Base-by-base conservation (phyloP, 2,888 invertebrate species). In the Dorcus parallelipipedus region DNA sequence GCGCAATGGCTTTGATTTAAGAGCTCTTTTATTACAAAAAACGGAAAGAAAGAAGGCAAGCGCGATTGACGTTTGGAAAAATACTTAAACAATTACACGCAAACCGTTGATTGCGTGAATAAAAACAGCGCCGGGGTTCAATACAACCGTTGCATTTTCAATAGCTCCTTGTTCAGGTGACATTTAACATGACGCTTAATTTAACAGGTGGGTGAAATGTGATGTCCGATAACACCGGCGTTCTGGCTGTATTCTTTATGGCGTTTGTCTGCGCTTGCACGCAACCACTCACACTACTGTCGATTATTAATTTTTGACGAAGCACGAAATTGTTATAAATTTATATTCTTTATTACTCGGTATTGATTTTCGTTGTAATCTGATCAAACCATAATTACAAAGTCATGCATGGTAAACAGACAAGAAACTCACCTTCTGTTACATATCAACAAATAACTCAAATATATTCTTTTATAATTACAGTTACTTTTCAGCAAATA, bases 131-230 rank as follows among this genome's bases (percentile, higher is more conserved):
- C 3, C 45, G 45, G 26, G 3, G 26, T 33, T 33, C 26, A 45
- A 45, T 45, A 23, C 45, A 45, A 45, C 45, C 14, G 41, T 41
- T 45, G 38, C 49, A 49, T 54, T 57, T 54, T 58, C 58, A 58
- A 50, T 50, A 51, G 56, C 54, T 42, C 17, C 58, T 50, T 49
- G 50, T 58, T 58, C 45, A 54, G 45, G 51, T 39, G 51, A 51
- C 51, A 51, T 51, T 51, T 40, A 40, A 51, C 51, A 51, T 40
- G 51, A 51, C 39, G 17, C 38, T 49, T 49, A 49, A 49, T 51
- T 51, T 51, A 51, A 51, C 51, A 51, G 51, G 51, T 51, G 51
- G 51, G 51, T 40, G 51, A 51, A 51, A 38, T 39, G 38, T 45
- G 45, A 45, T 45, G 45, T 45, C 45, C 14, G 45, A 45, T 45